Conservation (phyloP, 2,797 vertebrate genomes). For the Neosalanx taihuensis region DNA sequence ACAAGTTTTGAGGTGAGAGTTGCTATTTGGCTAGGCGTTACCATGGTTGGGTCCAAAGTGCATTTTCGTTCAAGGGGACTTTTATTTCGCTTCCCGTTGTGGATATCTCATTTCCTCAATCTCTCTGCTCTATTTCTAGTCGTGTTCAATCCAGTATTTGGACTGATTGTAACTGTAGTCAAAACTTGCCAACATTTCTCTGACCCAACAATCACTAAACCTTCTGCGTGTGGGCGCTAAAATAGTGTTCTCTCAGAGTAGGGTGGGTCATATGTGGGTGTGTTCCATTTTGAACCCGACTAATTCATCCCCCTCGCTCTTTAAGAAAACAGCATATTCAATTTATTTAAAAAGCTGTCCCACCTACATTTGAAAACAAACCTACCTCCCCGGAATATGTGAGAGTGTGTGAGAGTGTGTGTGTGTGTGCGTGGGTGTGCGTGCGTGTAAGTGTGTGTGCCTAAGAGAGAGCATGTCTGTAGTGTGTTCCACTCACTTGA, state of each 20-base stretch:
- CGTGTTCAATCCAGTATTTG: conserved; percentile 34
- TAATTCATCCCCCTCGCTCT: too few species aligned
- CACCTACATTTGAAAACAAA: too few species aligned
- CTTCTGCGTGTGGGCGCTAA: not conserved
- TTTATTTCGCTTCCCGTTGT: conserved; percentile 54
- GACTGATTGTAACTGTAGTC: not conserved
- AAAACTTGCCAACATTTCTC: not conserved
- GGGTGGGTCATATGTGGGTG: too few species aligned
- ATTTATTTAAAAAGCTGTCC: not conserved
- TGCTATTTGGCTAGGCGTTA: not conserved
- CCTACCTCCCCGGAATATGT: not conserved
- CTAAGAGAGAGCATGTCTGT: not conserved
- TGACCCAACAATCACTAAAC: not conserved
- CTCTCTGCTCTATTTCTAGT: conserved; percentile 11
- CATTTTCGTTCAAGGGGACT: not conserved
- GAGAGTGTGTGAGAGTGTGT: not conserved
- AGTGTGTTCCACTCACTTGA: conserved; percentile 74
- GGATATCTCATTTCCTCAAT: conserved; percentile 45
- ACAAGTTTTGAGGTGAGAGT: not conserved
- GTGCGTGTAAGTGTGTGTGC: not conserved
- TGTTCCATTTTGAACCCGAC: too few species aligned
- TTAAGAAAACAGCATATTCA: not conserved
- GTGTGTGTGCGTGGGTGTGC: not conserved
- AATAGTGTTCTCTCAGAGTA: not conserved
- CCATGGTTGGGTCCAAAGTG: not conserved